Evolutionary conservation across 2,797 vertebrate species (phyloP), one percentile per base, ranked within the genome.

Genomic region (Sebastes goodei): DNA sequence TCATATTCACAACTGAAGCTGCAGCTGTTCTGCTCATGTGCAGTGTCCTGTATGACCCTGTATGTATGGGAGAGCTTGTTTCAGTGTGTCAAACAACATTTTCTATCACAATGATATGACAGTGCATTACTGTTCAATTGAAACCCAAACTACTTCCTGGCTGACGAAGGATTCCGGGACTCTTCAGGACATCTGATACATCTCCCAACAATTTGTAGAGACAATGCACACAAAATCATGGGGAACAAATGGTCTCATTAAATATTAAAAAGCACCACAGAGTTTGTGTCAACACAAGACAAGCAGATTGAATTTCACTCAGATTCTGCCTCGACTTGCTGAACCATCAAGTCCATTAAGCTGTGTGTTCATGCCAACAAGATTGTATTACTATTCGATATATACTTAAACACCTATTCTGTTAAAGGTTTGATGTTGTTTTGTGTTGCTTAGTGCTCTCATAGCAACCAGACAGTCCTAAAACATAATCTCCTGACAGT

Each of bases 161-260:
- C 70, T 72, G 53, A 75, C n/a, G 2, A 78, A 53, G 52, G 66
- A 70, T 85, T 87, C 81, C 68, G 7, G 75, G 77, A 79, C 78
- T 70, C 46, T 65, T 65, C n/a, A 27, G 76, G 84, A 84, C 60
- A 93, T 80, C 46, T 0, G 86, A 93, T 84, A 87, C 63, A 14
- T 74, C 83, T 71, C 63, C n/a, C 33, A 63, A 70, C 70, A 78
- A 80, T 91, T 71, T 80, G 64, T 90, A 76, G 76, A 82, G 49
- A 90, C 86, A 76, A 78, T 63, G 56, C 27, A 71, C 65, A 86
- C 72, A 82, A 71, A 83, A 85, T 88, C 73, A 90, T 42, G 25
- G 65, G 32, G 67, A 76, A 91, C 91, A 95, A 94, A 92, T 53
- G 21, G 86, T 49, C 55, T 67, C 83, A 92, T 95, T 83, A 94